Base-by-base conservation (phyloP, 2,797 vertebrate species). In the Danio kyathit region DNA sequence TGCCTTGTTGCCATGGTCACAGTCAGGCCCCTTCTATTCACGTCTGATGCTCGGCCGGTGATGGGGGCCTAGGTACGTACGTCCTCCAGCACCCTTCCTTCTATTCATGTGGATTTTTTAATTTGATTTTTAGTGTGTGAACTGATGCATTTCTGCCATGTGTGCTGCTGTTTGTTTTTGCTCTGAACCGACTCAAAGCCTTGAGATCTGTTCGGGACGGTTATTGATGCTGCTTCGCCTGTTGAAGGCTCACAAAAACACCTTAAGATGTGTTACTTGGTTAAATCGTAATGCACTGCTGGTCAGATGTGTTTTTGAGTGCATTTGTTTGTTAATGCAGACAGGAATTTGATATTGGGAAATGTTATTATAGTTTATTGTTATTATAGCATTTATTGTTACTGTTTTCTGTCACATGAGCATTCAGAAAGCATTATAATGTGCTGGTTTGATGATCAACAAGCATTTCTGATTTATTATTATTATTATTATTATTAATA, bases 1-100 rank as follows among this genome's bases (percentile, higher is more conserved):
- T 95, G 95, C 92, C 95, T 96, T 94, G 95, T 96, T 96, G 95
- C 95, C 95, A 95, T 92, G 96, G 94, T 95, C 95, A 95, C 93
- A 95, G 94, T 95, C 95, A 95, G 95, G 95, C 94, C 95, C 95
- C 94, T 94, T 95, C 95, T 96, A 94, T 94, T 95, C 95, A 92
- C 94, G 94, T 94, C 94, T 87, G 88, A 94, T 86, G 94, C 95
- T 92, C 94, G 93, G 95, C 95, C 3, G 29, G 29, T 29, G 29
- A 29, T 29, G 29, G 29, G 29, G 29, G 29, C 94, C 94, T 96
- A 96, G 96, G 96, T 96, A 96, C 92, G 96, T 96, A 97, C 93
- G 93, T 91, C 88, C 94, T 83, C 94, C 95, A 94, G 95, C 95
- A 94, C 94, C 93, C 92, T 93, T 90, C 88, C 74, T 87, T 71